phyloP scores from a whole-genome alignment of 1,140 invertebrate species.

The Chlorops oryzae region DNA sequence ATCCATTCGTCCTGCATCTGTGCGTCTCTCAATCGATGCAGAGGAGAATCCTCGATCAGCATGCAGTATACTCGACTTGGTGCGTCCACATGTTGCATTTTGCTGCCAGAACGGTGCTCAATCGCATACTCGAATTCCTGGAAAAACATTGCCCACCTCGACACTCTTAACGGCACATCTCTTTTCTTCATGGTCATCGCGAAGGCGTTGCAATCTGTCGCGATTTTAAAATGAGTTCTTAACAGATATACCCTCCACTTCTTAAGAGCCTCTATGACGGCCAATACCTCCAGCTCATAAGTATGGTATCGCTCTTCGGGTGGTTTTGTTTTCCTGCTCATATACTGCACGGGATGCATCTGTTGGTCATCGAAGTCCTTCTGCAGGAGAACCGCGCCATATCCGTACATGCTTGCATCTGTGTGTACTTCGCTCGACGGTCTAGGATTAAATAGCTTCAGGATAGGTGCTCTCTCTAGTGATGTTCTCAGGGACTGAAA shows the following conservation, averaged over 20 bases:
- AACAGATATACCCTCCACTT: slow-evolving; percentile 21
- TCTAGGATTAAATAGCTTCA: slow-evolving; percentile 27
- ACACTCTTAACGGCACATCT: slow-evolving; percentile 34
- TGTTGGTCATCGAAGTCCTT: slow-evolving; percentile 14
- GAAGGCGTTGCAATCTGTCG: slow-evolving; percentile 34
- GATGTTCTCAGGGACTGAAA: too few relatives aligned
- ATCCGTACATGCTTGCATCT: slow-evolving; percentile 16
- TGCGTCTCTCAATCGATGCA: too few relatives aligned
- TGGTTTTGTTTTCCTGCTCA: slow-evolving; percentile 36
- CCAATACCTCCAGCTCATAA: slow-evolving; percentile 29
- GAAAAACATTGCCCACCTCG: slow-evolving; percentile 23
- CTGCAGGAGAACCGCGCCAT: slow-evolving; percentile 22
- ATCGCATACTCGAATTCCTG: slow-evolving; percentile 21
- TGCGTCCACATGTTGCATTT: too few relatives aligned
- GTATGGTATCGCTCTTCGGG: slow-evolving; percentile 27
- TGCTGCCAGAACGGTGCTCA: too few relatives aligned
- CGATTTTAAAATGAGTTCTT: slow-evolving; percentile 8
- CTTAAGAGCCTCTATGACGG: slow-evolving; percentile 22
- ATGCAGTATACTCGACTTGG: slow-evolving; percentile 15
- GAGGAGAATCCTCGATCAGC: too few relatives aligned
- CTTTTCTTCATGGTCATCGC: slow-evolving; percentile 29
- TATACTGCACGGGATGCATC: slow-evolving; percentile 6
- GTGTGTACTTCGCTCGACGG: slow-evolving; percentile 15
- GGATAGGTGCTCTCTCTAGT: slow-evolving; percentile 21
- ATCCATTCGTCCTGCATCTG: too few relatives aligned